Conservation (phyloP, 2,797 vertebrate genomes). For the Vultur gryphus region DNA sequence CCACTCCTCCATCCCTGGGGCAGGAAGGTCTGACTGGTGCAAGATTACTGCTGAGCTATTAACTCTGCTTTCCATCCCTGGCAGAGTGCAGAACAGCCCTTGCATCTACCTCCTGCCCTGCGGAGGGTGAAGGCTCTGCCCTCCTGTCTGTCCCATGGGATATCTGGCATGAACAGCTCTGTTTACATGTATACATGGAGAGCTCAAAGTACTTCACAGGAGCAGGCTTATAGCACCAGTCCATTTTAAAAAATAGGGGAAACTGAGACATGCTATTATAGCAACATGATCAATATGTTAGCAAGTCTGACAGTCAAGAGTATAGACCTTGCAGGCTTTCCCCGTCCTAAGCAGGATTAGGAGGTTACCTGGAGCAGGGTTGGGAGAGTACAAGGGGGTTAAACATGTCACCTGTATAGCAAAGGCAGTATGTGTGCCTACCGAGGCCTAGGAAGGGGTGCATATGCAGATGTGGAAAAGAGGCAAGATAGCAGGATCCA, state of each 20-base stretch:
- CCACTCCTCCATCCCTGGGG: too few relatives aligned
- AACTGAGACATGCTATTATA: background rate
- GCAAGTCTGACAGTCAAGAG: background rate
- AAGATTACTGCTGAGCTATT: background rate
- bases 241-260: fast-evolving
- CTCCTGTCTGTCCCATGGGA: background rate
- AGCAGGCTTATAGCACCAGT: background rate
- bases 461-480: background rate
- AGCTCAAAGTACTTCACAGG: background rate
- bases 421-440: background rate
- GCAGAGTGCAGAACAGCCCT: background rate
- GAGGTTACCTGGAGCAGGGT: background rate
- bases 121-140: background rate
- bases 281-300: background rate
- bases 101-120: background rate
- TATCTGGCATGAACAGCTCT: background rate
- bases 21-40: background rate
- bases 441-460: background rate
- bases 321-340: background rate
- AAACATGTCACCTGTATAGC: background rate
- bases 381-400: background rate
- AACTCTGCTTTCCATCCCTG: background rate
- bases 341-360: background rate
- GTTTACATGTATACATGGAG: background rate
- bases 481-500: background rate